Evolutionary conservation across 1,140 invertebrate genomes (phyloP).

Genomic region (Laupala kohalensis): DNA sequence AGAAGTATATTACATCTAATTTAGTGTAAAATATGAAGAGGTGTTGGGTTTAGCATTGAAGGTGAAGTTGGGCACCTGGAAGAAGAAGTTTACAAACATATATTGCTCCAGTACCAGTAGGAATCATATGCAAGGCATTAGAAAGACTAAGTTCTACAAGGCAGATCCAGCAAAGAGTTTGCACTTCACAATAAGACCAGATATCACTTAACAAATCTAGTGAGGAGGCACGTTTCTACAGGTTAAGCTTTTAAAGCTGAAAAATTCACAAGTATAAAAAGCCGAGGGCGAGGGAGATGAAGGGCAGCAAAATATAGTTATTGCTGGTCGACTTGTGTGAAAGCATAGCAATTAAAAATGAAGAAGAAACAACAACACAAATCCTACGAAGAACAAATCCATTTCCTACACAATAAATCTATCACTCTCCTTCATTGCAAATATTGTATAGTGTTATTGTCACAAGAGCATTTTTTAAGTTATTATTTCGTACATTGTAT

Average conservation of each 20-base stretch:
- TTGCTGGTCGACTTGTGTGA: not conserved
- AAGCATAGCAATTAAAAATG: not conserved
- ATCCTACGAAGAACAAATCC: not conserved
- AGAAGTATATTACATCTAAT: too few relatives aligned
- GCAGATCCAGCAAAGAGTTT: not conserved
- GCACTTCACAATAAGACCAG: not conserved
- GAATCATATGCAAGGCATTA: too few relatives aligned
- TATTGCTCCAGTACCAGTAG: not conserved
- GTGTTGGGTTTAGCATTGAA: too few relatives aligned
- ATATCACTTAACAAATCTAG: not conserved
- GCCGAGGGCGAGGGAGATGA: not conserved
- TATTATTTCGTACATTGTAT: too few relatives aligned
- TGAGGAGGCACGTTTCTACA: not conserved
- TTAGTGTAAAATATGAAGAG: too few relatives aligned
- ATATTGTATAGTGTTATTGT: not conserved
- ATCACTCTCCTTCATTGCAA: too few relatives aligned
- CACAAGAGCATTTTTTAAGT: too few relatives aligned
- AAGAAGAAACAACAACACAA: not conserved
- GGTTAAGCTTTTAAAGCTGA: not conserved
- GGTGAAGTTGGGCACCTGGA: too few relatives aligned
- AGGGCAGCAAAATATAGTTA: not conserved
- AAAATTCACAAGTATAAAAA: not conserved
- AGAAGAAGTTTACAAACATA: too few relatives aligned
- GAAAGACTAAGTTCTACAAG: not conserved
- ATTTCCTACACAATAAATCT: not conserved